Conservation (phyloP, 2,113 vertebrate species). For the Coregonus clupeaformis region DNA sequence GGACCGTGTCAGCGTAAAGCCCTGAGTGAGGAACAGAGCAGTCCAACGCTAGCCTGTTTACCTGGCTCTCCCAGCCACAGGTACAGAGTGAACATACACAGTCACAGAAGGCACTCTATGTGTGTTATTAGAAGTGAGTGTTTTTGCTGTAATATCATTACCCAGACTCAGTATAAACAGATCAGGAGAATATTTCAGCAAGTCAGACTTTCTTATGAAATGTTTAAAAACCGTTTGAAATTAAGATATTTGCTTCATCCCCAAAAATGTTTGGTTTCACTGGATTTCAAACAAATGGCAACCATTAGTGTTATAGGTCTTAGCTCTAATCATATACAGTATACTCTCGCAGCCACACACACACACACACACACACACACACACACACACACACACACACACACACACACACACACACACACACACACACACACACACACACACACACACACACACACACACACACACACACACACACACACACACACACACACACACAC, state of each 20-base stretch:
- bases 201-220: neutral
- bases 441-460: neutral
- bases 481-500: too few species aligned
- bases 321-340: neutral
- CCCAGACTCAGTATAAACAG: neutral
- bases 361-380: neutral
- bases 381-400: neutral
- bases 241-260: neutral
- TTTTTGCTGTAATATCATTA: neutral
- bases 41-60: neutral
- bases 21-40: neutral
- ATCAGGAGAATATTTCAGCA: conserved; percentile 5
- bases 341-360: neutral
- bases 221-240: neutral
- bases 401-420: neutral
- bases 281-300: neutral
- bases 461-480: too few species aligned
- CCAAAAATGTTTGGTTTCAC: neutral
- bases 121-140: neutral
- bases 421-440: neutral
- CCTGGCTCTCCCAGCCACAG: neutral
- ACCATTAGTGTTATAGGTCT: neutral
- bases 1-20: neutral
- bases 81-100: neutral
- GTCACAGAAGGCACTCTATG: neutral